Evolutionary conservation across 1,140 invertebrate species (phyloP).

Genomic region (Ostrea edulis): DNA sequence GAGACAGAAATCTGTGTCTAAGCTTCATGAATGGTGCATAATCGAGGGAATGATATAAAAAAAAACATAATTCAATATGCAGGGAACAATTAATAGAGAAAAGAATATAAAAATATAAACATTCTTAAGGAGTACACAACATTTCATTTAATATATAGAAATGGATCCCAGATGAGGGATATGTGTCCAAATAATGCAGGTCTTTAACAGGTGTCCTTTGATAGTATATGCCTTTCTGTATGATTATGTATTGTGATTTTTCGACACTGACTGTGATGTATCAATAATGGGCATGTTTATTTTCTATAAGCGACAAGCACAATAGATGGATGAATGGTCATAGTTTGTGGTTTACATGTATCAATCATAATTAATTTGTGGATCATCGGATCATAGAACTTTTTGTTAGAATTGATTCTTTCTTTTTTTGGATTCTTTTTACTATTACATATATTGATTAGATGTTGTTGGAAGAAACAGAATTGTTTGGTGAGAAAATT

Average conservation of each 20-base stretch:
- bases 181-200: not conserved
- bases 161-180: not conserved
- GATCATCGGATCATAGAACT: too few species aligned
- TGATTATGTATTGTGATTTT: slow-evolving; percentile 13
- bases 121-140: not conserved
- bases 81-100: slow-evolving; percentile 3
- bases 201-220: not conserved
- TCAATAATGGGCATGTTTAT: not conserved
- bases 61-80: not conserved
- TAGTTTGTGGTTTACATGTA: too few species aligned
- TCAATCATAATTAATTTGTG: too few species aligned
- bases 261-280: not conserved
- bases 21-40: slow-evolving; percentile 68
- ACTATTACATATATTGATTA: too few species aligned
- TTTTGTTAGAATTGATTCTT: too few species aligned
- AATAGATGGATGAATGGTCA: not conserved
- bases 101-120: not conserved
- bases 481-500: too few species aligned
- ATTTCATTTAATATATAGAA: not conserved
- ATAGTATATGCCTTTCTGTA: not conserved
- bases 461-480: too few species aligned
- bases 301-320: not conserved
- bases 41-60: not conserved
- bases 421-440: too few species aligned
- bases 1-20: slow-evolving; percentile 84